phyloP scores from a whole-genome alignment of 2,797 vertebrate species.

The Aselliscus stoliczkanus region DNA sequence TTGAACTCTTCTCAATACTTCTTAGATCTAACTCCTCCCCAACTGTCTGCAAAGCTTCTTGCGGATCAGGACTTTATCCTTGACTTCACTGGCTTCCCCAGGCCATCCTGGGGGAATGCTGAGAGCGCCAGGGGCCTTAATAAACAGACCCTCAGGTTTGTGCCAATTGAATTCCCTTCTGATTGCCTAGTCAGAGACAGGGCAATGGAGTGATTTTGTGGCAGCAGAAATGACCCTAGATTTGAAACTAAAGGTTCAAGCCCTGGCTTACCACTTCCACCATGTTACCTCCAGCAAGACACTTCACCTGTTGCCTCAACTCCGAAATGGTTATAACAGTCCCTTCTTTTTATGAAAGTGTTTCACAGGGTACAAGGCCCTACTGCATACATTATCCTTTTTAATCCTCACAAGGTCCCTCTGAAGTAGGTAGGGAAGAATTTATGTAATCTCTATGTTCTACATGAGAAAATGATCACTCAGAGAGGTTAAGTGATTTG shows the following conservation, averaged over 20 bases:
- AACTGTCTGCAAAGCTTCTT: background rate
- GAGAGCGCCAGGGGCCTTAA: rapidly evolving
- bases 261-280: background rate
- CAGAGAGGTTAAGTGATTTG: constrained; percentile 29
- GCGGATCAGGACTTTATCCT: background rate
- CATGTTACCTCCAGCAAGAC: background rate
- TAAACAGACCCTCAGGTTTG: background rate
- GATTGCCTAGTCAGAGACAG: background rate
- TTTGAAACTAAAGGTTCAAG: background rate
- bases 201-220: background rate
- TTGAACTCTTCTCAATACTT: background rate
- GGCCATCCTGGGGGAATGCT: background rate
- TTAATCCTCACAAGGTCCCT: background rate
- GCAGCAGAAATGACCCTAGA: background rate
- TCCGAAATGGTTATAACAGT: background rate
- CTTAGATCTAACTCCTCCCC: background rate
- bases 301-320: background rate
- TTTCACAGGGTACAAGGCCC: background rate
- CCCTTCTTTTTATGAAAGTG: background rate
- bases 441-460: background rate
- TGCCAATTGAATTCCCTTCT: background rate
- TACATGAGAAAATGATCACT: background rate
- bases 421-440: background rate
- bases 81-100: background rate
- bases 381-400: background rate